Conservation (phyloP, 2,888 invertebrate species). For the Hydropsyche betteni region DNA sequence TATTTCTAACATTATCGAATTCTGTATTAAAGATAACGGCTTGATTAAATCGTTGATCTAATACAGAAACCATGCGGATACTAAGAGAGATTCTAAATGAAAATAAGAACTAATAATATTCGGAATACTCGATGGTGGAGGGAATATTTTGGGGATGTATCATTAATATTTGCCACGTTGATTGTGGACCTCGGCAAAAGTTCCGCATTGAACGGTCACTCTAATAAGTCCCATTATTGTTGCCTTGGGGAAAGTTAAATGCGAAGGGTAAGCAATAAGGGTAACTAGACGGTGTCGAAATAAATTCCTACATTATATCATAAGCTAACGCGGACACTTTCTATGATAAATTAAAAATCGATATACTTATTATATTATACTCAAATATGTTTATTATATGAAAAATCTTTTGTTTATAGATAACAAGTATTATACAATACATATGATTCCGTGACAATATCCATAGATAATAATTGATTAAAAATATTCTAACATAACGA, state of each 20-base stretch:
- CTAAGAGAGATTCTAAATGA: no score
- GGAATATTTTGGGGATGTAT: conserved; percentile 24
- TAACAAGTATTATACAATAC: no score
- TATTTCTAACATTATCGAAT: no score
- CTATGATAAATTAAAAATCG: neutral
- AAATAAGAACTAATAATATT: neutral
- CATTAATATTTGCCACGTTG: conserved; percentile 20
- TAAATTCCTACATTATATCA: conserved; percentile 32
- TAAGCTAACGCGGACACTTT: neutral
- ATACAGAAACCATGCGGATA: no score
- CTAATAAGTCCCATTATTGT: conserved; percentile 45
- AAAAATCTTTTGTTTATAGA: no score
- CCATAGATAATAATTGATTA: no score
- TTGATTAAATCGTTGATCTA: no score
- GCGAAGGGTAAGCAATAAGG: conserved; percentile 37
- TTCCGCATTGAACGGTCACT: conserved; percentile 43
- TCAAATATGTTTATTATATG: no score
- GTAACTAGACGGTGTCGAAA: conserved; percentile 28
- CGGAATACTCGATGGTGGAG: neutral
- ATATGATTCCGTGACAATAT: no score
- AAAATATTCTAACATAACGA: no score
- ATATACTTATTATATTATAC: no score
- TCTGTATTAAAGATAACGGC: no score
- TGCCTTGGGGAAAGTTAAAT: conserved; percentile 40
- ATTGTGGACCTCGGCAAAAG: conserved; percentile 25